Evolutionary conservation across 2,888 invertebrate species (phyloP), one percentile per base, ranked within the genome.

Genomic region (Habroteleia sp.): DNA sequence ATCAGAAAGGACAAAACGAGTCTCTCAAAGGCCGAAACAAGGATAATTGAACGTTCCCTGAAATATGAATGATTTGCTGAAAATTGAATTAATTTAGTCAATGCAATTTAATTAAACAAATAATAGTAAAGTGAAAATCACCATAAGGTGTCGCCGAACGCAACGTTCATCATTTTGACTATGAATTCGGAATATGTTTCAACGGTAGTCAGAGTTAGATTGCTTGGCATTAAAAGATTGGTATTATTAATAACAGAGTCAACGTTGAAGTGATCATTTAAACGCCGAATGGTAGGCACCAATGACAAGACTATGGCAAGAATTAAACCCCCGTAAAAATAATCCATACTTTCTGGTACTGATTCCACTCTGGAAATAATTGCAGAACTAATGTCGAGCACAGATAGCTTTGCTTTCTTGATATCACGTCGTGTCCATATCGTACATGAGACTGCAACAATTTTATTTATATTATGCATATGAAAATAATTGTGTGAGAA

Each of bases 381-480:
- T 76, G 94, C 94, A 82, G 97, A 97, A 85, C 97, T 97, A 82
- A 98, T 97, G 89, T 98, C 98, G 68, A 98, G 91, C 1, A 97
- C 97, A 0, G 97, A 96, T 77, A 98, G 91, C 88, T 98, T 97
- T 0, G 96, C 96, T 86, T 98, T 97, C 84, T 97, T 95, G 14
- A 95, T 93, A 74, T 97, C 96, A 3, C 94, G 93, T 20, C 93
- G 92, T 85, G 97, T 96, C 97, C 98, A 98, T 89, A 98, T 94
- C 46, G 97, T 96, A 87, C 98, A 98, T 83, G 96, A 97, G 73
- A 98, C 97, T 97, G 88, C 13, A 89, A 83, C 54, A 79, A 62
- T 52, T 23, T 29, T 8, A 16, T 27, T 50, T n/a, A n/a, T 63
- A n/a, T n/a, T n/a, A n/a, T n/a, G n/a, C n/a, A n/a, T n/a, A n/a